These are phyloP conservation scores for Cheumatopsyche charites DNA, from an alignment of 1,140 invertebrate species.

Conservation along the genomic window DNA sequence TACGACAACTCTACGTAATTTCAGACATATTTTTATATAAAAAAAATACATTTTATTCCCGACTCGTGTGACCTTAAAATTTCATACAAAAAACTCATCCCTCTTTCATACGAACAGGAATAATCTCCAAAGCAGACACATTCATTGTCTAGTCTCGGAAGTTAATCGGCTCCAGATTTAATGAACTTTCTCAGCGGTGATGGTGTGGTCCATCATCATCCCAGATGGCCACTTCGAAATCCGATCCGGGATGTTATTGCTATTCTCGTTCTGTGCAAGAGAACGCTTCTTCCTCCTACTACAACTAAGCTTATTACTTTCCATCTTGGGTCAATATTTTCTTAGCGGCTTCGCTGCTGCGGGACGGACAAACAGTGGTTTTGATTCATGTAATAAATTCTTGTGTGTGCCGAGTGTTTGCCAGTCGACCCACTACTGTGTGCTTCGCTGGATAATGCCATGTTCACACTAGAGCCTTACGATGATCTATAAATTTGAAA, in stretches of 20 bases:
- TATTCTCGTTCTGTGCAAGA: not conserved
- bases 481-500: no score
- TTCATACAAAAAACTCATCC: no score
- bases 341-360: slow-evolving; percentile 2
- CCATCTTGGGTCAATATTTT: slow-evolving; percentile 16
- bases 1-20: no score
- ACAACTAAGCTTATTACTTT: not conserved
- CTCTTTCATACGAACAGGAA: no score
- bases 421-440: not conserved
- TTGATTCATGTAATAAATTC: slow-evolving; percentile 25
- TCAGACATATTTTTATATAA: no score
- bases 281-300: not conserved
- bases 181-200: slow-evolving; percentile 3
- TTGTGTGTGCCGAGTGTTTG: slow-evolving; percentile 1
- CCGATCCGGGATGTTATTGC: not conserved
- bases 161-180: slow-evolving; percentile 5
- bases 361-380: slow-evolving; percentile 16
- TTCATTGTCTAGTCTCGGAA: not conserved
- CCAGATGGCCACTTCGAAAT: slow-evolving; percentile 12
- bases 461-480: no score
- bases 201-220: slow-evolving; percentile 13
- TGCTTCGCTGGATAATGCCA: no score
- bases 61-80: no score
- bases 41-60: no score
- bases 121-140: no score